These are phyloP conservation scores for Xestia sexstrigata DNA, from an alignment of 2,888 invertebrate species.

Conservation along the genomic window DNA sequence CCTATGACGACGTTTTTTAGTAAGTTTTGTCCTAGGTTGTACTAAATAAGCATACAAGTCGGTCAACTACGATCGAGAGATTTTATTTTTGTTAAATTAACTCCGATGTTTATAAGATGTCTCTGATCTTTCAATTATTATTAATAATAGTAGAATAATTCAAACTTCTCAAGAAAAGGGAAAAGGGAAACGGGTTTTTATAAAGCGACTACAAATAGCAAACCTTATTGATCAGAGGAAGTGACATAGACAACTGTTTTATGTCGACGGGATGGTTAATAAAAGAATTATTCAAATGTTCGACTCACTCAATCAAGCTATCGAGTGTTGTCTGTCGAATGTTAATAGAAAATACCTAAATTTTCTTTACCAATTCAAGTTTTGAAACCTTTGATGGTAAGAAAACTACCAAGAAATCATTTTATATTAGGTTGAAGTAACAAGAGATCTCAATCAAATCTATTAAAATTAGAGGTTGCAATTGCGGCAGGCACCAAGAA, in stretches of 20 bases:
- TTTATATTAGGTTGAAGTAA: conserved; percentile 42
- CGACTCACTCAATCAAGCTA: conserved; percentile 45
- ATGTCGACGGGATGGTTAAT: conserved; percentile 32
- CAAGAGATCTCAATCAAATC: conserved; percentile 54
- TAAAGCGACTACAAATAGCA: conserved; percentile 8
- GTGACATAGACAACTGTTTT: conserved; percentile 48
- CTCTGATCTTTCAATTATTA: conserved; percentile 10
- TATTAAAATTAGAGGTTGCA: conserved; percentile 74
- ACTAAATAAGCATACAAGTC: not conserved
- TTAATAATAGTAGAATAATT: conserved; percentile 2
- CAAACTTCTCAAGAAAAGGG: conserved; percentile 32
- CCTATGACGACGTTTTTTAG: conserved; percentile 3
- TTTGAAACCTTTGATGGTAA: conserved; percentile 39
- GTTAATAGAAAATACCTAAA: not conserved
- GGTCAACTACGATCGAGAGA: not conserved
- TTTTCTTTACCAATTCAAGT: conserved; percentile 18
- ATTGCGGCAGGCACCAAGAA: conserved; percentile 69
- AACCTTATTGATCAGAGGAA: conserved; percentile 51
- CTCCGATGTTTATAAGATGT: not conserved
- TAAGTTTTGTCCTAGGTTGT: not conserved
- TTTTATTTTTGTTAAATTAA: not conserved
- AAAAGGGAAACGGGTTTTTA: conserved; percentile 34
- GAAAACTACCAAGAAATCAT: conserved; percentile 39
- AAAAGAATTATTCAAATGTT: conserved; percentile 55
- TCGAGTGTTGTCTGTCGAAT: conserved; percentile 24